phyloP scores from a whole-genome alignment of 1,140 invertebrate species.

The Nasonia longicornis region DNA sequence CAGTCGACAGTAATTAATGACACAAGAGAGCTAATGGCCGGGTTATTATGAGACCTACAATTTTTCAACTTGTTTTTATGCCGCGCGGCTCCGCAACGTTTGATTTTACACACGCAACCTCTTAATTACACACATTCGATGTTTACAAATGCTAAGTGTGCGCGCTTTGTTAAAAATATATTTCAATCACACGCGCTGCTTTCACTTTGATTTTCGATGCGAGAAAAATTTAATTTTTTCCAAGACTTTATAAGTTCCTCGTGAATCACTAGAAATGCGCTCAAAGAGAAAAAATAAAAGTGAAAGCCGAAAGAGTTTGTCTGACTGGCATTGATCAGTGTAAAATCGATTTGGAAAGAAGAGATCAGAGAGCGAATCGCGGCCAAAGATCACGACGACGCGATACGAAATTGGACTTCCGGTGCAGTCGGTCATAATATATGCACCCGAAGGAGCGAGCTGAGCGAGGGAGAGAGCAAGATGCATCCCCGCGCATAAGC shows the following conservation, averaged over 20 bases:
- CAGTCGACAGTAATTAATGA: constrained; percentile 3
- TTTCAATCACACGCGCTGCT: not conserved
- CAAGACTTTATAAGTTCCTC: too few species aligned
- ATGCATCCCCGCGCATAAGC: not conserved
- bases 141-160: not conserved
- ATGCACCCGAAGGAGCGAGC: too few species aligned
- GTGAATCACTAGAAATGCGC: too few species aligned
- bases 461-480: too few species aligned
- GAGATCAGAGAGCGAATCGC: not conserved
- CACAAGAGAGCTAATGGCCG: not conserved
- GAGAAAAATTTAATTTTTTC: too few species aligned
- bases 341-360: constrained; percentile 20
- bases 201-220: not conserved
- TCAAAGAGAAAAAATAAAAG: not conserved
- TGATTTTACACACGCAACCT: not conserved
- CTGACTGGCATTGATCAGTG: not conserved
- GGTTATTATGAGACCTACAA: not conserved
- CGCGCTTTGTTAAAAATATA: not conserved
- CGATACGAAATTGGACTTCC: constrained; percentile 43
- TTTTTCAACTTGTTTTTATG: not conserved
- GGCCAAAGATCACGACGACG: not conserved
- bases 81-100: too few species aligned
- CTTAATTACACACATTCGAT: not conserved
- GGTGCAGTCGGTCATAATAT: constrained; percentile 9
- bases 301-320: not conserved